Conservation (phyloP, 2,113 vertebrate genomes). For the Mola mola region DNA sequence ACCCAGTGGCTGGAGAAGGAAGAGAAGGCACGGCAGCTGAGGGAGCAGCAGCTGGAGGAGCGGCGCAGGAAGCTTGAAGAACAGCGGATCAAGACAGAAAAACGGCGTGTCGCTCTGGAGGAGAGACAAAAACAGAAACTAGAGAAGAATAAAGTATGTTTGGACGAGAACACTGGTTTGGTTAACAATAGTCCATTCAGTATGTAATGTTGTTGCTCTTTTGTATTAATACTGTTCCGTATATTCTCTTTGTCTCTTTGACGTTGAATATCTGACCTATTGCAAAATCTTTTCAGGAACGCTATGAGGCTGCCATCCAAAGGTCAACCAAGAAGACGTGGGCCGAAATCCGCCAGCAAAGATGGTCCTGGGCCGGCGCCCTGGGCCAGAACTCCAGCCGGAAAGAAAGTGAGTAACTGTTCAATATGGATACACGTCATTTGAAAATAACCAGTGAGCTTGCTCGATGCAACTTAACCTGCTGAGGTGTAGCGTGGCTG, state of each 20-base stretch:
- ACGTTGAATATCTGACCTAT: background rate
- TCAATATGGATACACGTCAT: no score
- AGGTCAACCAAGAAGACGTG: conserved; percentile 94
- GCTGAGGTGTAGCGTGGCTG: background rate
- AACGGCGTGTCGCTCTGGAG: conserved; percentile 87
- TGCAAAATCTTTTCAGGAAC: conserved; percentile 81
- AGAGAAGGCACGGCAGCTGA: conserved; percentile 88
- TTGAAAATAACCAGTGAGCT: no score
- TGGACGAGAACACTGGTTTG: background rate
- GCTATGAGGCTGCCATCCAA: conserved; percentile 94
- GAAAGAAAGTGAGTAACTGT: conserved; percentile 92
- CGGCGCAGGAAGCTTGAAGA: conserved; percentile 89
- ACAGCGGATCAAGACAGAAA: conserved; percentile 90
- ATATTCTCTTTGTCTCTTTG: background rate
- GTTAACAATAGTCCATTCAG: background rate
- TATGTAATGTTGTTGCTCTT: background rate
- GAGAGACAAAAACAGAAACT: conserved; percentile 94
- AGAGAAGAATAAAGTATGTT: conserved; percentile 94
- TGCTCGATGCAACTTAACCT: no score
- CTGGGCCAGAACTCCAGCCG: conserved; percentile 87
- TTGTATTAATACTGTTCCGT: background rate
- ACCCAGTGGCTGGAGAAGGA: conserved; percentile 96
- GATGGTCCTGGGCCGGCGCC: conserved; percentile 94
- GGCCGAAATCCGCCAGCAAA: conserved; percentile 96
- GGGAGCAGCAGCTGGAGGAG: conserved; percentile 94